Evolutionary conservation across 2,888 invertebrate species (phyloP).

Genomic region (Eupithecia subfuscata): DNA sequence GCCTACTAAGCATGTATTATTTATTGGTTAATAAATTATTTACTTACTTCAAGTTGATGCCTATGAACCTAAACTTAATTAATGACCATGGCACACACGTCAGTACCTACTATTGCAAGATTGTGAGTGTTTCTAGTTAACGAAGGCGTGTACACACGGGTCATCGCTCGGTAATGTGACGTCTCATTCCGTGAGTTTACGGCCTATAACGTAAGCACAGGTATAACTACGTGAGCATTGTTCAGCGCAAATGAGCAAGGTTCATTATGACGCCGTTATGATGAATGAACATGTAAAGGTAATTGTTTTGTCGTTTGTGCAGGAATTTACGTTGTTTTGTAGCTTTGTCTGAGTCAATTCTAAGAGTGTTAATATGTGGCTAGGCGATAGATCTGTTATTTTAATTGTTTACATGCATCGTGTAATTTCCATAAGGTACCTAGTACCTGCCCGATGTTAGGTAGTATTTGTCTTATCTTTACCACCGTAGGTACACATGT

Average conservation of each 20-base stretch:
- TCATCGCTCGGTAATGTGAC: conserved; percentile 32
- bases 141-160: conserved; percentile 29
- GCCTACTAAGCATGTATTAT: too few relatives aligned
- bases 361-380: not conserved
- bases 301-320: conserved; percentile 14
- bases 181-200: conserved; percentile 35
- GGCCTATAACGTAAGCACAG: conserved; percentile 19
- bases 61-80: not conserved
- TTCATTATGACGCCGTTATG: conserved; percentile 15
- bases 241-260: conserved; percentile 32
- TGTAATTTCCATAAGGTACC: not conserved
- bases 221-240: conserved; percentile 26
- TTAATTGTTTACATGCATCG: not conserved
- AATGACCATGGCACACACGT: not conserved
- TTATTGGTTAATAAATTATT: not conserved
- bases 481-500: too few relatives aligned
- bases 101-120: not conserved
- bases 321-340: not conserved
- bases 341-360: not conserved
- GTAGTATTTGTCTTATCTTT: too few relatives aligned
- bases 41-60: not conserved
- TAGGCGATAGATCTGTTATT: not conserved
- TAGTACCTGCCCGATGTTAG: not conserved
- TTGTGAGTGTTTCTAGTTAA: not conserved
- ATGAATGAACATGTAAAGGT: conserved; percentile 12